Conservation (phyloP, 2,113 vertebrate genomes). For the Nyctereutes procyonoides region DNA sequence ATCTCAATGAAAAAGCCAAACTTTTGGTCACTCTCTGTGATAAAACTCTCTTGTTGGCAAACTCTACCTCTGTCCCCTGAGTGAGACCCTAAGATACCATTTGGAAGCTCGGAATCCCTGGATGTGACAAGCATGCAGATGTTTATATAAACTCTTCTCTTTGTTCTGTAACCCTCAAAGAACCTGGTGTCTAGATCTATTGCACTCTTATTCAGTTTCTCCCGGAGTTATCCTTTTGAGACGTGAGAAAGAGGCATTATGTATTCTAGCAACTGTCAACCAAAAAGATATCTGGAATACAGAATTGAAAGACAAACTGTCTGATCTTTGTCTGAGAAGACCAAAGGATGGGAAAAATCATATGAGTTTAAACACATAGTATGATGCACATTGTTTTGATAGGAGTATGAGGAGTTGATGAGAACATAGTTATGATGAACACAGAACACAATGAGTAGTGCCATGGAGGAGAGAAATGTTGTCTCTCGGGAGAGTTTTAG, state of each 20-base stretch:
- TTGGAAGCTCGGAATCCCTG: neutral
- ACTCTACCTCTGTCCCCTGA: neutral
- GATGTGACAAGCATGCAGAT: neutral
- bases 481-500: neutral
- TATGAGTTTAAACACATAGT: neutral
- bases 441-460: neutral
- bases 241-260: neutral
- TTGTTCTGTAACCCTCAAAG: neutral
- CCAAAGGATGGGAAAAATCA: neutral
- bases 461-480: neutral
- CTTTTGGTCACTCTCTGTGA: neutral
- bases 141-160: neutral
- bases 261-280: neutral
- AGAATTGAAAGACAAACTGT: neutral
- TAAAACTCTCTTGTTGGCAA: neutral
- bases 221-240: neutral
- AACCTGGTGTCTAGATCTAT: neutral
- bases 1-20: neutral
- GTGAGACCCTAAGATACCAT: neutral
- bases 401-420: neutral
- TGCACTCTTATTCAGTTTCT: neutral
- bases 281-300: neutral
- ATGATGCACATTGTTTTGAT: neutral
- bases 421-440: neutral
- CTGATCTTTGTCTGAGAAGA: neutral